Conservation (phyloP, 2,797 vertebrate species). For the Cetoscarus ocellatus region DNA sequence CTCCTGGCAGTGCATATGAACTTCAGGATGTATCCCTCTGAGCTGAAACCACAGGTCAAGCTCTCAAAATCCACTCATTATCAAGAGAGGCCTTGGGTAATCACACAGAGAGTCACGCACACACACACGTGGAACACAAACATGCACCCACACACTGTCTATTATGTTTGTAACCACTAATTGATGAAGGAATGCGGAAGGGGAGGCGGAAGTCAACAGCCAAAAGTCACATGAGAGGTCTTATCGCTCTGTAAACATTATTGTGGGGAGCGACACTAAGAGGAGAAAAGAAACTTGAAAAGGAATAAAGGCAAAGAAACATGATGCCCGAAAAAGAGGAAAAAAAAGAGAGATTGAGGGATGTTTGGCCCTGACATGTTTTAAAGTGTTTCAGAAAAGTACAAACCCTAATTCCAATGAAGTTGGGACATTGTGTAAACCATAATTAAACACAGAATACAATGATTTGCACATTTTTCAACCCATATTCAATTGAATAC, state of each 20-base stretch:
- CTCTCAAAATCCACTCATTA: slow-evolving; percentile 29
- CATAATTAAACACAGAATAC: too few relatives aligned
- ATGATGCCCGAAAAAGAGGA: neutral
- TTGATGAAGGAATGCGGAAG: slow-evolving; percentile 75
- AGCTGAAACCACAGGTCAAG: slow-evolving; percentile 18
- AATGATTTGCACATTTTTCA: too few relatives aligned
- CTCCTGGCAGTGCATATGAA: neutral
- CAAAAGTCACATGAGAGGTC: slow-evolving; percentile 69
- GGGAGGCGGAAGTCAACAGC: slow-evolving; percentile 59
- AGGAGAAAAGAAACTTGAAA: neutral
- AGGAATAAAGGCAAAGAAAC: neutral
- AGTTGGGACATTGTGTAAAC: too few relatives aligned
- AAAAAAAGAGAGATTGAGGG: neutral
- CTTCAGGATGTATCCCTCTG: slow-evolving; percentile 1
- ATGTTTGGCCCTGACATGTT: too few relatives aligned
- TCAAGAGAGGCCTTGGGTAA: slow-evolving; percentile 40
- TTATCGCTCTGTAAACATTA: slow-evolving; percentile 74
- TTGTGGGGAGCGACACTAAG: slow-evolving; percentile 23
- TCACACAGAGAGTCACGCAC: slow-evolving; percentile 5
- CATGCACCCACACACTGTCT: slow-evolving; percentile 20
- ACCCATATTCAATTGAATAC: too few relatives aligned
- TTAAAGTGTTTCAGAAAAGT: too few relatives aligned
- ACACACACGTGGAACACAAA: slow-evolving; percentile 10
- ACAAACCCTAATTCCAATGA: too few relatives aligned
- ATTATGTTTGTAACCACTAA: slow-evolving; percentile 47